Base-by-base conservation (phyloP, 92 coral and sea anemone species). In the Montipora capitata region DNA sequence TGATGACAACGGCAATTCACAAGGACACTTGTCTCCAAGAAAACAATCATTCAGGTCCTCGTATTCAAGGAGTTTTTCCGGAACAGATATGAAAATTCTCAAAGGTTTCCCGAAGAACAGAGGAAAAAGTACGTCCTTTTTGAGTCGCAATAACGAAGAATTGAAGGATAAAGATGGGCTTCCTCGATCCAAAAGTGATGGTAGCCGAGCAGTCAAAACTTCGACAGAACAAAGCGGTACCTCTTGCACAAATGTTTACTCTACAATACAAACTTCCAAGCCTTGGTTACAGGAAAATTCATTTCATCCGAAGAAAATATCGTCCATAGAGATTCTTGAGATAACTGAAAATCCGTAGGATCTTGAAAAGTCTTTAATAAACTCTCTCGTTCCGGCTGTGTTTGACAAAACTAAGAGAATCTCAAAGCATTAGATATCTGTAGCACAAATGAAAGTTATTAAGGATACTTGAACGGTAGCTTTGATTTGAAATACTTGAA, bases 121-220 rank as follows among this genome's bases (percentile, higher is more conserved):
- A 83, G 71, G 80, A 4, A 83, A 72, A 57, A 72, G 87, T 8
- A 59, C 35, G 59, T 43, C 80, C 10, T 58, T 71, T 72, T 42
- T 72, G 62, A 56, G 71, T 5, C 7, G 20, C 17, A 15, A 10
- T 40, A 40, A 57, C 17, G 70, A 57, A 72, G 45, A 83, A 3
- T 17, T 7, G 7, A 56, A 44, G 35, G 70, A 10, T 11, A 83
- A 83, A 61, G 6, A 20, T 0, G 17, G 17, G 14, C 68, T 72
- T 11, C 74, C 18, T 59, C 87, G 87, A 20, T 83, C 87, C 16
- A 83, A 83, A 71, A 83, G 80, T 13, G 79, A 58, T 49, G 73
- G 79, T n/a, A 83, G 80, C 52, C 4, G 58, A 2, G 3, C 42
- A 12, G 42, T 48, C 62, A 13, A 83, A 0, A 13, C 7, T 58